Percentiles rank a stretch among this genome's conserved stretches.
Conservation (phyloP, 2,113 vertebrate genomes). For the Menidia beryllina region DNA sequence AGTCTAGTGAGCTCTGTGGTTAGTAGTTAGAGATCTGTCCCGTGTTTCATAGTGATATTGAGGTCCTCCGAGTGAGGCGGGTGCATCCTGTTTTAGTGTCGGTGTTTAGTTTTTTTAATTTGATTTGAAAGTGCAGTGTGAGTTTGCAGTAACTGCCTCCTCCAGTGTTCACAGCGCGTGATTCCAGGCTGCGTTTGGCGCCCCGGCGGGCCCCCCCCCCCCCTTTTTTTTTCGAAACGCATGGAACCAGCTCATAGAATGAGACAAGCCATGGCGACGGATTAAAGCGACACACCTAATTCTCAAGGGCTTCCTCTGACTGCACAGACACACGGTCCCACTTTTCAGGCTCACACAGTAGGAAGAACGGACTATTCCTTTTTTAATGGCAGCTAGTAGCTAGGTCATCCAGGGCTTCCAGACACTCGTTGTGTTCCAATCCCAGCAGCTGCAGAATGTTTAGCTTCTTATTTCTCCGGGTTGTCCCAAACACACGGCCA, state of each 20-base stretch:
- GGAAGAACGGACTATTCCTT: constrained; percentile 70
- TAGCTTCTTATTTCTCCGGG: constrained; percentile 31
- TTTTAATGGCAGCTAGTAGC: constrained; percentile 86
- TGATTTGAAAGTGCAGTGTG: constrained; percentile 32
- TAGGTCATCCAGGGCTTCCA: constrained; percentile 86
- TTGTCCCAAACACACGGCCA: constrained; percentile 35
- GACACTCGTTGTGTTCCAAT: constrained; percentile 75
- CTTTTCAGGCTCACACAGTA: constrained; percentile 74
- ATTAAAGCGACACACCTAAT: constrained; percentile 49
- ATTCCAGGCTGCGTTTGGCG: constrained; percentile 30
- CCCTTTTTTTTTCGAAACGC: no score
- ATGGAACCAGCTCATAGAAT: constrained; percentile 64
- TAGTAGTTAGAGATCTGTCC: constrained; percentile 49
- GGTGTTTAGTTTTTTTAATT: constrained; percentile 18
- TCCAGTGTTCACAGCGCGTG: constrained; percentile 57
- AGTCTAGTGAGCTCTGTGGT: constrained; percentile 52
- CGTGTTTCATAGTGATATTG: constrained; percentile 52
- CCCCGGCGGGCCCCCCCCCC: no score
- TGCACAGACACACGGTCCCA: constrained; percentile 67
- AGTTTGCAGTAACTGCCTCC: constrained; percentile 70
- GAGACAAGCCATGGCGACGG: constrained; percentile 77
- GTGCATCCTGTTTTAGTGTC: constrained; percentile 47
- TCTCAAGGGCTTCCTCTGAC: constrained; percentile 83
- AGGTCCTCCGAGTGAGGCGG: constrained; percentile 43
- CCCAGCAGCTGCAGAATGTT: constrained; percentile 80